Evolutionary conservation across 2,888 invertebrate genomes (phyloP), one percentile per base, ranked within the genome.

Genomic region (Drosophila anomelani): DNA sequence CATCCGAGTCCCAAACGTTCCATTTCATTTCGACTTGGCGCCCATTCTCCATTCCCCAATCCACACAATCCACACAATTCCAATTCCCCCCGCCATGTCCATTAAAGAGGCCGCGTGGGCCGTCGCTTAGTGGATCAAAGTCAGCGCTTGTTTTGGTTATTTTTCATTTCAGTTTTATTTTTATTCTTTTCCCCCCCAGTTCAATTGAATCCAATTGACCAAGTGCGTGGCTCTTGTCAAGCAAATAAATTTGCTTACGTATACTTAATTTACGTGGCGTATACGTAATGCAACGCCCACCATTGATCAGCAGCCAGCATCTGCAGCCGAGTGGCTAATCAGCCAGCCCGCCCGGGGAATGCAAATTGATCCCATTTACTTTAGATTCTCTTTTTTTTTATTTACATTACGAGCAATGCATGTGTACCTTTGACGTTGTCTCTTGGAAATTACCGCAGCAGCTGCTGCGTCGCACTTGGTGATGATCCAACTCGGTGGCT

Each of bases 131-230:
- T 73, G 68, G 87, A 81, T 81, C 80, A 76, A 69, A 79, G 79
- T 79, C 69, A 66, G 54, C 74, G 57, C 36, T 64, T 56, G 43
- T 41, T 57, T 84, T 62, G 61, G 44, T 58, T 43, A 53, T 53
- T 47, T 57, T 60, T 63, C 49, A 44, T 29, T 29, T 29, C 34
- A 12, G 34, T 34, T 56, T 39, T 15, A 23, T 41, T 68, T 67
- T 32, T 36, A 53, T 49, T 64, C 69, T 51, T 61, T 60, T 12
- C 20, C 32, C 61, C 43, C 73, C 78, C 75, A 78, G 75, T 84
- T 84, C 76, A 90, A 90, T 89, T 90, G 80, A 90, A 80, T 79
- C 73, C 77, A 90, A 90, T 87, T 90, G 75, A 56, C 66, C 76
- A 85, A 83, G 79, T 86, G 81, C 85, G 81, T 77, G 79, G 77